Conservation (phyloP, 2,888 invertebrate species). For the Merodon equestris region DNA sequence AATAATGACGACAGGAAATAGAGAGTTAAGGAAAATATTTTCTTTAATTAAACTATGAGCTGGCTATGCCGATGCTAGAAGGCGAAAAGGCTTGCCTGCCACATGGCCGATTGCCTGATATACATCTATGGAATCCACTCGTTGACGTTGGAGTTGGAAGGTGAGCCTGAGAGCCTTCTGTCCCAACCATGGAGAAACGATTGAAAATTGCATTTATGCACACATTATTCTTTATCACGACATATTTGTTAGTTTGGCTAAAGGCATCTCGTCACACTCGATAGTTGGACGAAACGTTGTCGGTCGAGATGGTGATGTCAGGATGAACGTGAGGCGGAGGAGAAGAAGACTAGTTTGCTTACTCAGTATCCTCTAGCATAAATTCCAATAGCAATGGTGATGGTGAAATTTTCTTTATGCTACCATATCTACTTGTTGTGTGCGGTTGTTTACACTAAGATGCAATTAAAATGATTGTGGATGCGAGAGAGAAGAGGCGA, state of each 20-base stretch:
- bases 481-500: neutral
- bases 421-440: neutral
- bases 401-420: slow-evolving; percentile 25
- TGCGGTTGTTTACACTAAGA: slow-evolving; percentile 21
- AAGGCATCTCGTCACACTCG: slow-evolving; percentile 48
- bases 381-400: slow-evolving; percentile 16
- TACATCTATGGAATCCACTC: slow-evolving; percentile 29
- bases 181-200: slow-evolving; percentile 19
- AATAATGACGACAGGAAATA: slow-evolving; percentile 69
- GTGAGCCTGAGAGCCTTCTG: too few relatives aligned
- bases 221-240: slow-evolving; percentile 63
- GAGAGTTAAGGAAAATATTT: slow-evolving; percentile 70
- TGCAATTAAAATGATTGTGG: slow-evolving; percentile 50
- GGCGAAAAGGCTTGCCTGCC: too few relatives aligned
- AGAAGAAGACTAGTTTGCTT: neutral
- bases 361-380: slow-evolving; percentile 20
- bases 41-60: slow-evolving; percentile 70
- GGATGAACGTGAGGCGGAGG: neutral
- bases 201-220: slow-evolving; percentile 65
- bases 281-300: slow-evolving; percentile 31
- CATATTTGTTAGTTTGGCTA: slow-evolving; percentile 57
- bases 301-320: slow-evolving; percentile 2
- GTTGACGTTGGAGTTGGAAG: slow-evolving; percentile 24
- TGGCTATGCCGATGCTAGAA: neutral
- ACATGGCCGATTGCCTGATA: neutral